Evolutionary conservation across 92 coral and sea anemone genomes (phyloP).

Genomic region (Metridium senile): DNA sequence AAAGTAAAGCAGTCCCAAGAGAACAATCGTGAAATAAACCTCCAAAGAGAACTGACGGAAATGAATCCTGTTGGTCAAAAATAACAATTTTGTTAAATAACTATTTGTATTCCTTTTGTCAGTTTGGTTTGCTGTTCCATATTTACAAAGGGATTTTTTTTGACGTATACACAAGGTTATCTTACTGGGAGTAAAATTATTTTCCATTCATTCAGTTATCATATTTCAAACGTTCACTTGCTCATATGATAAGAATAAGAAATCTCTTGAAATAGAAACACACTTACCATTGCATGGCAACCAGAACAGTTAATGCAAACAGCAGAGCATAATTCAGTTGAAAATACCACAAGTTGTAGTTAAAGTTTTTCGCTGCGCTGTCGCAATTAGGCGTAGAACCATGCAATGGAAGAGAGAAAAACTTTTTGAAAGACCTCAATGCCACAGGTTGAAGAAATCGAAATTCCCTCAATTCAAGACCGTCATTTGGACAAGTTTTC

Average conservation of each 20-base stretch:
- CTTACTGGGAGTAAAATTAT: too few species aligned
- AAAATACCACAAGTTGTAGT: constrained; percentile 48
- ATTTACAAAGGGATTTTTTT: too few species aligned
- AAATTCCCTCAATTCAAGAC: constrained; percentile 18
- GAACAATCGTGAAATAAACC: constrained; percentile 38
- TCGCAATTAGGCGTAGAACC: constrained; percentile 28
- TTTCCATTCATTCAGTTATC: too few species aligned
- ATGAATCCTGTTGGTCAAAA: constrained; percentile 51
- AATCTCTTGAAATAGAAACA: too few species aligned
- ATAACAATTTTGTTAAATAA: neutral
- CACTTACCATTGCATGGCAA: constrained; percentile 60
- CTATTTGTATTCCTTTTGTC: neutral
- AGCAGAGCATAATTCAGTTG: constrained; percentile 55
- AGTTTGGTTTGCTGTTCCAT: too few species aligned
- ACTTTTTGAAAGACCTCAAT: constrained; percentile 44
- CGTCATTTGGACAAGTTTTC: neutral
- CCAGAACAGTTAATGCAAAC: constrained; percentile 41
- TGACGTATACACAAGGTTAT: too few species aligned
- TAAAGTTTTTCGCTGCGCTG: constrained; percentile 38
- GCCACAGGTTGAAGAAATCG: constrained; percentile 39
- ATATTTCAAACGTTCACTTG: too few species aligned
- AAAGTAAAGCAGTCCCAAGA: constrained; percentile 41
- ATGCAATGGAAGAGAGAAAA: constrained; percentile 31
- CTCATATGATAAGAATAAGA: too few species aligned
- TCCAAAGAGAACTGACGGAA: constrained; percentile 56